Base-by-base conservation (phyloP, 2,113 vertebrate species). In the Psittacara wagleri region DNA sequence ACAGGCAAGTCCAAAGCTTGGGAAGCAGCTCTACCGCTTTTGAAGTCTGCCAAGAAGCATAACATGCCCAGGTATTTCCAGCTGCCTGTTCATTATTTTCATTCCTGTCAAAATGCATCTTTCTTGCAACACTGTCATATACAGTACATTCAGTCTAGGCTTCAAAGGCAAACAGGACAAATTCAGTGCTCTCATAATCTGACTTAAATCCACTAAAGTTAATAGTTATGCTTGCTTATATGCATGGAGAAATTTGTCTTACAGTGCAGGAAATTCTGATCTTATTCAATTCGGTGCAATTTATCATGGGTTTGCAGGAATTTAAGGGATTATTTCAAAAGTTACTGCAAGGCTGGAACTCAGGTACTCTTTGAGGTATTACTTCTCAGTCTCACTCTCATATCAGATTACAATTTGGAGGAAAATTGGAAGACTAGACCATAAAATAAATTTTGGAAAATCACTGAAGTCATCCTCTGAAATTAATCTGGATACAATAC, bases 1-100 rank as follows among this genome's bases (percentile, higher is more conserved):
- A 90, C 55, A 95, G 96, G 96, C 95, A 92, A 91, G 69, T 81
- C 86, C 6, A 6, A 92, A 88, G 46, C 63, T 59, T n/a, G 33
- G 33, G 57, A 59, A 84, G 91, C 49, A 68, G 82, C 70, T 88
- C 84, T 80, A 29, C 52, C n/a, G 24, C 73, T 90, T 74, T 48
- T 74, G 77, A 89, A 93, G 85, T 37, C 87, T 93, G 92, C 88
- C 91, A 85, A 43, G 8, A 94, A 96, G 48, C n/a, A 55, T 39
- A 95, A 95, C 61, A 67, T 86, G 83, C 88, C 76, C 77, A 92
- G 94, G 94, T 97, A 97, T 96, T 96, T 95, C 80, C 93, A 97
- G 89, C 95, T 97, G 95, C 74, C 90, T 91, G 59, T 69, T 92
- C 54, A 70, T 92, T 95, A 81, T 66, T 94, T 79, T 91, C 86